Conservation (phyloP, 1,140 invertebrate genomes). For the Stegodyphus dumicola region DNA sequence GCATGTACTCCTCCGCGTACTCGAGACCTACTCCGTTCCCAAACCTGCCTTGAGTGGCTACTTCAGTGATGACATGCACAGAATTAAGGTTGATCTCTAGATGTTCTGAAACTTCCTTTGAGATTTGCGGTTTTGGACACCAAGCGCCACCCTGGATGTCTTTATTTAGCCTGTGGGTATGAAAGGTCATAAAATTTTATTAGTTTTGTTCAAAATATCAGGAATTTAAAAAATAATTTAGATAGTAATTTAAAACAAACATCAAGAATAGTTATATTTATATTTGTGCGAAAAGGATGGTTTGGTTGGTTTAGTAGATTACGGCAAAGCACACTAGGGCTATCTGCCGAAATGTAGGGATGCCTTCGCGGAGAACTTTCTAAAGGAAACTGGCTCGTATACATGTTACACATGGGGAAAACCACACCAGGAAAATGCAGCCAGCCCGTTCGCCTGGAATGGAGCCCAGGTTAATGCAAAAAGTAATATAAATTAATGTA, state of each 20-base stretch:
- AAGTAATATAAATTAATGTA: too few species aligned
- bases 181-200: background rate
- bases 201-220: background rate
- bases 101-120: conserved; percentile 83
- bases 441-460: too few species aligned
- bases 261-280: background rate
- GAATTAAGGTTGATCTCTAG: conserved; percentile 85
- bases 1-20: conserved; percentile 87
- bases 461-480: too few species aligned
- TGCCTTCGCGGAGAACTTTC: too few species aligned
- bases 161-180: conserved; percentile 79
- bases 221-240: background rate
- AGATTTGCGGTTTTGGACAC: conserved; percentile 89
- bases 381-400: too few species aligned
- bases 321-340: too few species aligned
- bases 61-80: conserved; percentile 82
- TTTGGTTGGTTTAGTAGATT: too few species aligned
- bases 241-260: background rate
- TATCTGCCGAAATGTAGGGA: too few species aligned
- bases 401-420: too few species aligned
- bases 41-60: conserved; percentile 91
- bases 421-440: too few species aligned
- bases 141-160: conserved; percentile 93
- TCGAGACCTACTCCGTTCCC: conserved; percentile 93
- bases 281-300: too few species aligned